Percentiles rank a stretch among this genome's conserved stretches.
Evolutionary conservation across 1,140 invertebrate genomes (phyloP).

Genomic region (Caligus rogercresseyi): DNA sequence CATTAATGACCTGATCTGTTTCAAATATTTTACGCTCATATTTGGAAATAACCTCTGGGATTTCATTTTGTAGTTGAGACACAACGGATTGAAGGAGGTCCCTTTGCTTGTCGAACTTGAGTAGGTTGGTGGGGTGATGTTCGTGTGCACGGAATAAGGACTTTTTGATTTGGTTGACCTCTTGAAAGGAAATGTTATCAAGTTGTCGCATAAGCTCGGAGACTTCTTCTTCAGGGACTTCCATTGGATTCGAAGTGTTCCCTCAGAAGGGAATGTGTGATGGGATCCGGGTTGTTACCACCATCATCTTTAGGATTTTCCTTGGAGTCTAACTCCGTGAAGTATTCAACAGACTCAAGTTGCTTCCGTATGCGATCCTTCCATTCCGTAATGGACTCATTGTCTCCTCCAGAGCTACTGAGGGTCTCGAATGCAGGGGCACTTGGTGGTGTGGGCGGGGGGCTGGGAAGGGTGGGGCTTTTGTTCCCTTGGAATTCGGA

Average conservation of each 20-base stretch:
- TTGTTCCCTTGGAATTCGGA: slow-evolving; percentile 6
- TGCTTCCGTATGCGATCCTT: not conserved
- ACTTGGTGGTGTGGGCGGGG: slow-evolving; percentile 11
- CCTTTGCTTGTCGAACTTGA: slow-evolving; percentile 5
- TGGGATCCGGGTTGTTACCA: too few relatives aligned
- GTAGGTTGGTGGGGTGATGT: not conserved
- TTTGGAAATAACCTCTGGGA: not conserved
- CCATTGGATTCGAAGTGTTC: not conserved
- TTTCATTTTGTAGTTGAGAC: not conserved
- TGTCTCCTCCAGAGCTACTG: not conserved
- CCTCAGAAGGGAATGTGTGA: not conserved
- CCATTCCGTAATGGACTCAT: not conserved
- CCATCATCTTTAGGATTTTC: too few relatives aligned
- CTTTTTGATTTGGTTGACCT: slow-evolving; percentile 3
- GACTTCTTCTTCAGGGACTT: slow-evolving; percentile 5
- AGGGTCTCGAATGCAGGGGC: slow-evolving; percentile 2
- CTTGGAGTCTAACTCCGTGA: not conserved
- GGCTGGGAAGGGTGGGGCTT: not conserved
- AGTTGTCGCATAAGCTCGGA: slow-evolving; percentile 5
- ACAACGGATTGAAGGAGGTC: not conserved
- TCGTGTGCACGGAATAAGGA: not conserved
- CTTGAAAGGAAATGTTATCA: not conserved
- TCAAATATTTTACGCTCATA: not conserved
- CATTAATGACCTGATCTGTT: not conserved
- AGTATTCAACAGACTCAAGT: not conserved